Percentiles rank a stretch among this genome's conserved stretches.
Evolutionary conservation across 2,888 invertebrate genomes (phyloP).

Genomic region (Eurytoma adleriae): DNA sequence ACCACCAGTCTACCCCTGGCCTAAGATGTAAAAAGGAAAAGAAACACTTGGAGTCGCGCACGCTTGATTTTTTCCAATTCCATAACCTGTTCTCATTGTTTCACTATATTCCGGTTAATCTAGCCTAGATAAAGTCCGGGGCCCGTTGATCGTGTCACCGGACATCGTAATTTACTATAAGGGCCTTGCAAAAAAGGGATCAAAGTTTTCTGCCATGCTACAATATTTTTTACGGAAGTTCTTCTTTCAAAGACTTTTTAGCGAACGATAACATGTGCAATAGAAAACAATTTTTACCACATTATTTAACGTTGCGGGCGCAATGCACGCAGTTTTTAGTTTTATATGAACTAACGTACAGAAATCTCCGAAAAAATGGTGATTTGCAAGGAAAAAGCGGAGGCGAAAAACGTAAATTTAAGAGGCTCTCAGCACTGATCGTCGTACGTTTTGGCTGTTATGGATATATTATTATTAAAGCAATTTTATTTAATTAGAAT

Average conservation of each 20-base stretch:
- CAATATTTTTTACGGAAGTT: conserved; percentile 17
- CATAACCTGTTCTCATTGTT: conserved; percentile 29
- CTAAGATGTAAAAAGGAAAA: conserved; percentile 72
- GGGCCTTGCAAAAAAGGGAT: conserved; percentile 26
- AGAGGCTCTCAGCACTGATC: conserved; percentile 36
- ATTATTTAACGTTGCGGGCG: conserved; percentile 9
- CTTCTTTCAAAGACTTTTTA: conserved; percentile 19
- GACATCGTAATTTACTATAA: not conserved
- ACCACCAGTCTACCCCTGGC: conserved; percentile 82
- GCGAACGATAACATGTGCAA: not conserved
- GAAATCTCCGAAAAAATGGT: conserved; percentile 12
- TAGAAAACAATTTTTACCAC: not conserved
- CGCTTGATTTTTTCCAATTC: conserved; percentile 26
- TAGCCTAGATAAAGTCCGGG: conserved; percentile 5
- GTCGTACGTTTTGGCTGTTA: conserved; percentile 51
- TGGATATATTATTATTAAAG: conserved; percentile 45
- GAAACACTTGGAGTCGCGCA: not conserved
- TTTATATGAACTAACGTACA: conserved; percentile 22
- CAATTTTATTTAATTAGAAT: conserved; percentile 48
- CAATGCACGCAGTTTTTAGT: not conserved
- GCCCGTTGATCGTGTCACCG: conserved; percentile 13
- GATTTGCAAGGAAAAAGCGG: conserved; percentile 3
- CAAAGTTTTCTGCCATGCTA: conserved; percentile 32
- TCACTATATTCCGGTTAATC: not conserved
- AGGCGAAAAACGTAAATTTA: conserved; percentile 9